phyloP scores from a whole-genome alignment of 1,140 invertebrate genomes.

The Pantala flavescens region DNA sequence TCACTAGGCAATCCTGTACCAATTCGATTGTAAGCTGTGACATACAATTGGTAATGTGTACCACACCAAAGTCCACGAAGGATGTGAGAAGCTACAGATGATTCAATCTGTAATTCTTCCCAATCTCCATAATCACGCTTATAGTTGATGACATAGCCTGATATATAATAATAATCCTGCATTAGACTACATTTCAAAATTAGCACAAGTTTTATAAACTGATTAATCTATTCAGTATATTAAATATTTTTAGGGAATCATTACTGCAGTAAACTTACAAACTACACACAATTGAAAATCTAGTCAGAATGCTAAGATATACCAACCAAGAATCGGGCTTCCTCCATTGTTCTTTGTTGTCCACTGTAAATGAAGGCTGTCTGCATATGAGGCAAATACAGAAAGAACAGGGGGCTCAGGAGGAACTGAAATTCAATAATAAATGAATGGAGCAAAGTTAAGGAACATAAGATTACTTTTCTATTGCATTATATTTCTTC shows the following conservation, averaged over 20 bases:
- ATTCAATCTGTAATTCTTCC: conserved; percentile 73
- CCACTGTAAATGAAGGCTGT: conserved; percentile 56
- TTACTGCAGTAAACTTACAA: neutral
- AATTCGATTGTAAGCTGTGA: conserved; percentile 79
- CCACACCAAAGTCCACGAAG: conserved; percentile 76
- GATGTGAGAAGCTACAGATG: conserved; percentile 63
- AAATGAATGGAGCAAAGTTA: no score
- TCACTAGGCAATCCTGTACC: conserved; percentile 79
- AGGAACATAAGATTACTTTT: neutral
- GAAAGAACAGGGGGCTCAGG: conserved; percentile 53
- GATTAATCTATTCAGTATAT: neutral
- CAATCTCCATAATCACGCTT: conserved; percentile 80
- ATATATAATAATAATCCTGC: neutral
- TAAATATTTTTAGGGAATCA: neutral
- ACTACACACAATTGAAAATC: no score
- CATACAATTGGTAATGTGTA: conserved; percentile 74
- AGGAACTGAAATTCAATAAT: conserved; percentile 38
- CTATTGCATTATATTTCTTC: no score
- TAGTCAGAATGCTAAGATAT: no score
- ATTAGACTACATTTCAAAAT: neutral
- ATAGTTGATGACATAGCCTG: conserved; percentile 76
- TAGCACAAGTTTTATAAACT: neutral
- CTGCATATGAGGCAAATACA: conserved; percentile 58
- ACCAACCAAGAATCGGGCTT: conserved; percentile 50
- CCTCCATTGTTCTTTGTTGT: conserved; percentile 56